Conservation (phyloP, 2,888 invertebrate genomes). For the Oscheius sp. region DNA sequence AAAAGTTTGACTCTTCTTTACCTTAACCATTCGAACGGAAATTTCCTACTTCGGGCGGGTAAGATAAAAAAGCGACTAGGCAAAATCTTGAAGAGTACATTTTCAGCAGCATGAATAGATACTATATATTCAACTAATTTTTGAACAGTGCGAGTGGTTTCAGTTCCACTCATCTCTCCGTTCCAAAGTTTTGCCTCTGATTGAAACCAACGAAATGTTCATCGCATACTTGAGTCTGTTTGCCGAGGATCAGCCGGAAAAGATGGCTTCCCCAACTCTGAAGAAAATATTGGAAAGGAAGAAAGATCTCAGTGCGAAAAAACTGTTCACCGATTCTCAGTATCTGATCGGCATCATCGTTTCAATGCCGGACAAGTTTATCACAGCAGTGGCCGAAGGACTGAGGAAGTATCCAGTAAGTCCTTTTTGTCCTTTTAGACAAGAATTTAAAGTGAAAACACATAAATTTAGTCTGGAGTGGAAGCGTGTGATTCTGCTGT, state of each 20-base stretch:
- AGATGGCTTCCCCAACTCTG: conserved; percentile 39
- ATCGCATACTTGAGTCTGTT: conserved; percentile 52
- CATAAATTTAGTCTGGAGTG: conserved; percentile 38
- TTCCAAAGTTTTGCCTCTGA: conserved; percentile 44
- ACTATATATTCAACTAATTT: too few species aligned
- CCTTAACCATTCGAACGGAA: not conserved
- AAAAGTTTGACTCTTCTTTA: not conserved
- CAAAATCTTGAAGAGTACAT: too few species aligned
- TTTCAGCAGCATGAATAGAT: too few species aligned
- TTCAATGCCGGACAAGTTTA: conserved; percentile 45
- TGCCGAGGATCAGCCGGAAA: conserved; percentile 47
- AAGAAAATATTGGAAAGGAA: conserved; percentile 47
- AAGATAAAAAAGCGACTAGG: not conserved
- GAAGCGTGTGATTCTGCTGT: conserved; percentile 47
- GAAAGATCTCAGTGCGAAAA: conserved; percentile 41
- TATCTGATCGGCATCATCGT: conserved; percentile 36
- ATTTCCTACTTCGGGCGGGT: not conserved
- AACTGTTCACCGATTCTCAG: conserved; percentile 40
- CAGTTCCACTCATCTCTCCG: conserved; percentile 47
- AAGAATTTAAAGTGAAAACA: too few species aligned
- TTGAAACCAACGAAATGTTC: conserved; percentile 50
- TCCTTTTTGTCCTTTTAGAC: not conserved
- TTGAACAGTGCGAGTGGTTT: not conserved
- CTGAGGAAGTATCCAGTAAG: conserved; percentile 38
- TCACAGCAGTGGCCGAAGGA: conserved; percentile 27